phyloP scores from a whole-genome alignment of 2,888 invertebrate genomes.

The Cancer borealis region DNA sequence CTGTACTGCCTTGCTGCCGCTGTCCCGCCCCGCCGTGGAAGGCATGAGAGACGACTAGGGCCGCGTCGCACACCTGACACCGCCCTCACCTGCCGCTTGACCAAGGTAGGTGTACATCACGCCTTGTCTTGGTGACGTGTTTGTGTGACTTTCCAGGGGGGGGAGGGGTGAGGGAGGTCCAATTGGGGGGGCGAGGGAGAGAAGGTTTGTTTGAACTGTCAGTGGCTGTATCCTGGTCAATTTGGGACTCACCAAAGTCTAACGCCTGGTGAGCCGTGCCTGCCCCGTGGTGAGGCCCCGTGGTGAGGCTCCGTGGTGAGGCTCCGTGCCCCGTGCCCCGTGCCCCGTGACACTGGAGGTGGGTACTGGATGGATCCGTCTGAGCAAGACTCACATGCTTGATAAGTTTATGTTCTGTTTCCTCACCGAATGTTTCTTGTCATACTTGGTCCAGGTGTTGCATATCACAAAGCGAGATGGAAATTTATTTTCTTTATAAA shows the following conservation, averaged over 20 bases:
- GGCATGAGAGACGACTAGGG: background rate
- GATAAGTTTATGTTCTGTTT: background rate
- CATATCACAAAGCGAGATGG: background rate
- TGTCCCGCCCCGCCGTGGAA: background rate
- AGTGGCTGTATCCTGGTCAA: background rate
- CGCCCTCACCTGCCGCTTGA: background rate
- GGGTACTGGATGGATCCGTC: background rate
- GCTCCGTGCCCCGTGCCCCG: background rate
- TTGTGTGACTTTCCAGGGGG: too few species aligned
- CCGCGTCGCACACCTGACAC: conserved; percentile 8
- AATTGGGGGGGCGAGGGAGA: too few species aligned
- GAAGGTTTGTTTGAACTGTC: background rate
- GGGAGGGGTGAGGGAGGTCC: too few species aligned
- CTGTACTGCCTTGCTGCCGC: background rate
- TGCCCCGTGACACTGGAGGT: too few species aligned
- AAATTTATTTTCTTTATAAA: background rate
- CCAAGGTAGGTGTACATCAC: background rate
- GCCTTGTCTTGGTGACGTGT: background rate
- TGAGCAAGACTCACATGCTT: background rate
- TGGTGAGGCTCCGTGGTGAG: background rate
- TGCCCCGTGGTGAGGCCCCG: background rate
- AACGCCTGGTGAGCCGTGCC: background rate
- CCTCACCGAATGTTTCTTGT: background rate
- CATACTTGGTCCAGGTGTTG: background rate
- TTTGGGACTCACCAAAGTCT: background rate